Percentiles rank a stretch among this genome's conserved stretches.
Conservation (phyloP, 2,113 vertebrate genomes). For the Grammomys dolichurus region DNA sequence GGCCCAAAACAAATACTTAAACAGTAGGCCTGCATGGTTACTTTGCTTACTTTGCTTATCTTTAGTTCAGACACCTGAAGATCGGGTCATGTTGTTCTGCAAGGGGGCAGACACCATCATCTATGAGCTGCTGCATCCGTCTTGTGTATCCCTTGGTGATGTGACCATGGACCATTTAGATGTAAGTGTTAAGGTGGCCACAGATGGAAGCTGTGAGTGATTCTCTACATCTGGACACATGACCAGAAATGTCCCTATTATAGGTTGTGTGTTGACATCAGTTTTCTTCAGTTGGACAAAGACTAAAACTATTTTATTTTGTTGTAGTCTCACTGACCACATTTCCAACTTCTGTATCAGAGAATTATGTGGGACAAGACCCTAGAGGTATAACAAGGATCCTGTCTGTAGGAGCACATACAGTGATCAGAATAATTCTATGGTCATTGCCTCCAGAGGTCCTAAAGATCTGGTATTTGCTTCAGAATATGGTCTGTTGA, state of each 20-base stretch:
- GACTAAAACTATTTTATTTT: slow-evolving; percentile 45
- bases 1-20: slow-evolving; percentile 9
- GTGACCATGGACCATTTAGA: slow-evolving; percentile 93
- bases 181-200: slow-evolving; percentile 86
- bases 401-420: neutral
- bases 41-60: slow-evolving; percentile 67
- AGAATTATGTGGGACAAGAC: neutral
- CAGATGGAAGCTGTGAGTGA: neutral
- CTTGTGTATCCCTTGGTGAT: slow-evolving; percentile 88
- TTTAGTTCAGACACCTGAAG: slow-evolving; percentile 91
- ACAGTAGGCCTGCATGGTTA: neutral
- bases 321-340: neutral
- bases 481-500: slow-evolving; percentile 18
- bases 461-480: slow-evolving; percentile 33
- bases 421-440: neutral
- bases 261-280: neutral
- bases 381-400: neutral
- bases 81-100: slow-evolving; percentile 92
- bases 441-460: neutral
- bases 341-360: neutral
- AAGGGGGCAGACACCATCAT: slow-evolving; percentile 98
- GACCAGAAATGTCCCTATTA: neutral
- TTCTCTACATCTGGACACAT: neutral
- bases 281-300: slow-evolving; percentile 52
- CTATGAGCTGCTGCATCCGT: slow-evolving; percentile 91